These are phyloP conservation scores for Ophonus ardosiacus DNA, from an alignment of 2,888 invertebrate genomes.

Conservation along the genomic window DNA sequence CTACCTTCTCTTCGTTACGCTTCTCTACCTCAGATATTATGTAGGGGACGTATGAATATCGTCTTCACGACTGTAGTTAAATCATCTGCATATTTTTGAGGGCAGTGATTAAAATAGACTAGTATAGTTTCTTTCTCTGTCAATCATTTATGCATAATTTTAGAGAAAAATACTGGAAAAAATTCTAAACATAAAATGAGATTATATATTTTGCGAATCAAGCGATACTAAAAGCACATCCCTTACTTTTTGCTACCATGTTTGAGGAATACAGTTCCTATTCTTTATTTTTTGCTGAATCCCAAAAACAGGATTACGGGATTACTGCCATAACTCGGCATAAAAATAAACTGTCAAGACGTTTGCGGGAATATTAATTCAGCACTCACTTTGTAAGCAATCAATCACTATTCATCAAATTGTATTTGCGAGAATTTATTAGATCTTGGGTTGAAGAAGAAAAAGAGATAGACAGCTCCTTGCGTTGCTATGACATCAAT, in stretches of 20 bases:
- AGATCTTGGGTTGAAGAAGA: slow-evolving; percentile 52
- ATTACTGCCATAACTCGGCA: slow-evolving; percentile 39
- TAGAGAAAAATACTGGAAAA: no score
- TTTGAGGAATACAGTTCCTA: slow-evolving; percentile 16
- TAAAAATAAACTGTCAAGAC: slow-evolving; percentile 34
- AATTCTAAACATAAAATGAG: not conserved
- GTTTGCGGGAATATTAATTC: slow-evolving; percentile 59
- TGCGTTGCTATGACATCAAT: slow-evolving; percentile 59
- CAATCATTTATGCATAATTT: no score
- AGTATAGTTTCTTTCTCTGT: no score
- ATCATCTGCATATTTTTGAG: no score
- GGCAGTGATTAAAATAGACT: no score
- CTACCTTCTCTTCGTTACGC: no score
- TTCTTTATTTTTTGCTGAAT: slow-evolving; percentile 16
- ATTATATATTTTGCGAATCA: not conserved
- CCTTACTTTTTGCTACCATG: not conserved
- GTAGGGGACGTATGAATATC: no score
- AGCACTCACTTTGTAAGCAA: slow-evolving; percentile 60
- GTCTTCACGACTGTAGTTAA: no score
- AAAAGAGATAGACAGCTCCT: slow-evolving; percentile 52
- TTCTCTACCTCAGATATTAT: no score
- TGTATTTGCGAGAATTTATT: slow-evolving; percentile 62
- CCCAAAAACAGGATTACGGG: slow-evolving; percentile 27
- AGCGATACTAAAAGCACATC: not conserved
- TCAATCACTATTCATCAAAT: slow-evolving; percentile 63